phyloP scores from a whole-genome alignment of 2,888 invertebrate genomes.

The Diplazon laetatorius region DNA sequence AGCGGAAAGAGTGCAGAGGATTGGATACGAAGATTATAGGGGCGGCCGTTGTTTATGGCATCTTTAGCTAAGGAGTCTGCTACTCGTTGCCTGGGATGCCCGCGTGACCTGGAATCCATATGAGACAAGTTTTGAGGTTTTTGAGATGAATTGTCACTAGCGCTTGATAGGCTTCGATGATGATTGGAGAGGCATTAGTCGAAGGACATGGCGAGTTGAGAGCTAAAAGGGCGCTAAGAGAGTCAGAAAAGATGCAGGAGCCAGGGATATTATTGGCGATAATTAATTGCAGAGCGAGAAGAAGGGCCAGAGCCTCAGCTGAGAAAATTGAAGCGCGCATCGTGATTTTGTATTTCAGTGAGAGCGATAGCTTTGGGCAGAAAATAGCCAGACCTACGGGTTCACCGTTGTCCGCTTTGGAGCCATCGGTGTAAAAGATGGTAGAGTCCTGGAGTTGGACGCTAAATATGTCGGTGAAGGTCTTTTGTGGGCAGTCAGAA shows the following conservation, averaged over 20 bases:
- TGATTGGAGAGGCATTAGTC: too few relatives aligned
- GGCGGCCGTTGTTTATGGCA: neutral
- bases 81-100: neutral
- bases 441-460: neutral
- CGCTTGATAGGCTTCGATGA: too few relatives aligned
- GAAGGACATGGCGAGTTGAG: neutral
- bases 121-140: neutral
- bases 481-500: too few relatives aligned
- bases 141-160: neutral
- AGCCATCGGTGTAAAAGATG: conserved; percentile 60
- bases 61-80: neutral
- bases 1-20: neutral
- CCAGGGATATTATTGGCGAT: neutral
- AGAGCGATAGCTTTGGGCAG: conserved; percentile 22
- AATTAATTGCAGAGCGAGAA: conserved; percentile 1
- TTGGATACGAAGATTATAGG: neutral
- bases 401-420: neutral
- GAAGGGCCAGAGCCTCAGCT: conserved; percentile 40
- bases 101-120: neutral
- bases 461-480: neutral
- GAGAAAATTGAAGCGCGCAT: conserved; percentile 50
- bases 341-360: conserved; percentile 12
- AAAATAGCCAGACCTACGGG: conserved; percentile 39
- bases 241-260: conserved; percentile 34
- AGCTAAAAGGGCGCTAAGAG: conserved; percentile 15